Percentiles rank a stretch among this genome's conserved stretches.
Conservation (phyloP, 2,888 invertebrate genomes). For the Macropis europaea region DNA sequence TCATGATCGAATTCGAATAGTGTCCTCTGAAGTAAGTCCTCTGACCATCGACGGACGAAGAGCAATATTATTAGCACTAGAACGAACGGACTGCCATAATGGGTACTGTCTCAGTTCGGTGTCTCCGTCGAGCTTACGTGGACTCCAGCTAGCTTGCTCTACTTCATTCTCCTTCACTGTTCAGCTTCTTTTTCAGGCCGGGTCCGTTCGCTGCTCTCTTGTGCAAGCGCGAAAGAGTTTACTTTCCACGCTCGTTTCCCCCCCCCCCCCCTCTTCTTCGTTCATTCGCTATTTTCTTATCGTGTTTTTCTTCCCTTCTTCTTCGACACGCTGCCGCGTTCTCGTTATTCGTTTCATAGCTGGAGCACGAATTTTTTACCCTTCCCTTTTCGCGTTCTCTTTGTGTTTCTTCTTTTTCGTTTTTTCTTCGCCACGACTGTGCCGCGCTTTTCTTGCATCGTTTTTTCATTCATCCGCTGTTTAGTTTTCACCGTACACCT, state of each 20-base stretch:
- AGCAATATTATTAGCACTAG: conserved; percentile 37
- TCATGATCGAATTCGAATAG: too few species aligned
- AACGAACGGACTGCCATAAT: conserved; percentile 28
- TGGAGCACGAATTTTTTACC: conserved; percentile 30
- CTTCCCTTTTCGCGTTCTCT: background rate
- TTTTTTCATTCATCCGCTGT: background rate
- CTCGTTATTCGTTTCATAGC: conserved; percentile 24
- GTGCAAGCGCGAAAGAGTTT: conserved; percentile 21
- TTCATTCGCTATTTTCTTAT: conserved; percentile 16
- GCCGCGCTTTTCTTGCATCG: conserved; percentile 4
- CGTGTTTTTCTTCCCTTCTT: conserved; percentile 27
- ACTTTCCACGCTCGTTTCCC: conserved; percentile 3
- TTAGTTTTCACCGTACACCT: too few species aligned
- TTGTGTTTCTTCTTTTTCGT: conserved; percentile 17
- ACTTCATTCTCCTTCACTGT: background rate
- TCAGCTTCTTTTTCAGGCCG: conserved; percentile 14
- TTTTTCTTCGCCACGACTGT: conserved; percentile 1
- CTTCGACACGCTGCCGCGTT: conserved; percentile 5
- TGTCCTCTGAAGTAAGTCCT: too few species aligned
- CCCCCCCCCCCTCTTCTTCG: background rate
- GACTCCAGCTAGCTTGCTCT: background rate
- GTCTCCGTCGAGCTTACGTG: conserved; percentile 15
- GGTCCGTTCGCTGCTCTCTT: conserved; percentile 27
- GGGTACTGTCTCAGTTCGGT: conserved; percentile 10
- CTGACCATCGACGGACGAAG: conserved; percentile 4